Evolutionary conservation across 2,888 invertebrate genomes (phyloP).

Genomic region (Drosophila prolongata): DNA sequence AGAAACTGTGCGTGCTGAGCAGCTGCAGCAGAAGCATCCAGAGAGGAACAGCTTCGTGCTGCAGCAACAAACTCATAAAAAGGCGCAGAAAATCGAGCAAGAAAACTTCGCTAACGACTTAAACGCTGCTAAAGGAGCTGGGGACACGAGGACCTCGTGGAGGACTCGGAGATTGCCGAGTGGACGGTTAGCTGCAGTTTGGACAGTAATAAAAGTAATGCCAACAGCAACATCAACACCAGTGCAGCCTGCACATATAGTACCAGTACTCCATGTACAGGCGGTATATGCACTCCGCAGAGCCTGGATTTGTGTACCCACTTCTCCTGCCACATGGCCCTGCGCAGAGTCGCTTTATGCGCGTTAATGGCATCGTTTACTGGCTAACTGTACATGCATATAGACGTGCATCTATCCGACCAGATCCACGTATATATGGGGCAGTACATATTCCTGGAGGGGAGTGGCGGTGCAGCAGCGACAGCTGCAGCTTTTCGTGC

Average conservation of each 20-base stretch:
- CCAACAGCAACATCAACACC: conserved; percentile 36
- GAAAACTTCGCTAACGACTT: conserved; percentile 75
- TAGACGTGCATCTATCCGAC: conserved; percentile 23
- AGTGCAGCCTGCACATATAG: conserved; percentile 41
- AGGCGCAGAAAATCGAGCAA: conserved; percentile 66
- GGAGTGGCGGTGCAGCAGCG: conserved; percentile 59
- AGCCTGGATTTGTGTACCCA: conserved; percentile 23
- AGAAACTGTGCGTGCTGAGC: conserved; percentile 44
- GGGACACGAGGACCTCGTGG: conserved; percentile 21
- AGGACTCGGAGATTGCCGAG: conserved; percentile 42
- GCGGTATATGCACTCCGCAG: conserved; percentile 13
- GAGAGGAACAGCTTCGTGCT: conserved; percentile 52
- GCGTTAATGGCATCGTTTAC: conserved; percentile 80
- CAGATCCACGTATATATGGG: conserved; percentile 8
- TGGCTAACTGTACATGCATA: conserved; percentile 72
- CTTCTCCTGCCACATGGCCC: conserved; percentile 39
- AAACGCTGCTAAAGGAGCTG: conserved; percentile 49
- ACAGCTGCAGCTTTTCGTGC: conserved; percentile 28
- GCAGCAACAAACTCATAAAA: conserved; percentile 67
- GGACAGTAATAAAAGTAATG: conserved; percentile 78
- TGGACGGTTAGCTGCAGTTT: conserved; percentile 59
- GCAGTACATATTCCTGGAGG: conserved; percentile 33
- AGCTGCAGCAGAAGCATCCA: conserved; percentile 47
- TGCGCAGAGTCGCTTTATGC: conserved; percentile 74
- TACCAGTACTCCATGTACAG: conserved; percentile 9